These are phyloP conservation scores for Genyomyrus donnyi DNA, from an alignment of 2,113 vertebrate species.

Conservation along the genomic window DNA sequence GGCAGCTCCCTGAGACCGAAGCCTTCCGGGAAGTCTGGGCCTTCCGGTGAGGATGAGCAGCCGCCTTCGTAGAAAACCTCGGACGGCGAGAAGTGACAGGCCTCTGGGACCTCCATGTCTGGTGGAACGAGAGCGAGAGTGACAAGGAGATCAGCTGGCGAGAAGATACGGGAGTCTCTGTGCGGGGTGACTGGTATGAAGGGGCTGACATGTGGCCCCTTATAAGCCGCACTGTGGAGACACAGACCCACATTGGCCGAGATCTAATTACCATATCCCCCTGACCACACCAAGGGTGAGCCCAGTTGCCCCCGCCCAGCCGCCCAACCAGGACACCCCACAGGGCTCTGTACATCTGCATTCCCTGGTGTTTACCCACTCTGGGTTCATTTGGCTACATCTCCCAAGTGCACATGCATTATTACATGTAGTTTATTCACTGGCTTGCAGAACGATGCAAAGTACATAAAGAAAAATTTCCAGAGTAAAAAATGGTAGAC, in stretches of 20 bases:
- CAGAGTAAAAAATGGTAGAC: neutral
- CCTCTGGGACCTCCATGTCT: conserved; percentile 71
- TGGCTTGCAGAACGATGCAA: neutral
- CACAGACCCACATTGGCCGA: conserved; percentile 68
- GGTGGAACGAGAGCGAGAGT: neutral
- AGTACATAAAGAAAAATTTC: neutral
- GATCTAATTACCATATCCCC: conserved; percentile 83
- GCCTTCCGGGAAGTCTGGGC: conserved; percentile 53
- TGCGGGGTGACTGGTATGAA: conserved; percentile 59
- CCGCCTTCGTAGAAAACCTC: conserved; percentile 81
- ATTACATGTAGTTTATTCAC: neutral
- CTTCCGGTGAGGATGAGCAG: conserved; percentile 77
- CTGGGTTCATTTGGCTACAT: neutral
- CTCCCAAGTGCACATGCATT: neutral
- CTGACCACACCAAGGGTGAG: conserved; percentile 57
- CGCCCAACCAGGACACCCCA: conserved; percentile 47
- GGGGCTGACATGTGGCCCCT: conserved; percentile 60
- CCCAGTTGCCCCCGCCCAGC: conserved; percentile 43
- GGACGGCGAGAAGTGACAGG: conserved; percentile 74
- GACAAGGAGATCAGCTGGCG: conserved; percentile 8
- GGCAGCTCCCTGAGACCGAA: conserved; percentile 62
- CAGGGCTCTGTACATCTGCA: conserved; percentile 69
- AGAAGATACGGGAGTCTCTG: conserved; percentile 26
- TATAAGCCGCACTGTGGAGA: conserved; percentile 73
- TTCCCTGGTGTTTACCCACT: conserved; percentile 59